These are phyloP conservation scores for Melopsittacus undulatus DNA, from an alignment of 2,797 vertebrate genomes.

Conservation along the genomic window DNA sequence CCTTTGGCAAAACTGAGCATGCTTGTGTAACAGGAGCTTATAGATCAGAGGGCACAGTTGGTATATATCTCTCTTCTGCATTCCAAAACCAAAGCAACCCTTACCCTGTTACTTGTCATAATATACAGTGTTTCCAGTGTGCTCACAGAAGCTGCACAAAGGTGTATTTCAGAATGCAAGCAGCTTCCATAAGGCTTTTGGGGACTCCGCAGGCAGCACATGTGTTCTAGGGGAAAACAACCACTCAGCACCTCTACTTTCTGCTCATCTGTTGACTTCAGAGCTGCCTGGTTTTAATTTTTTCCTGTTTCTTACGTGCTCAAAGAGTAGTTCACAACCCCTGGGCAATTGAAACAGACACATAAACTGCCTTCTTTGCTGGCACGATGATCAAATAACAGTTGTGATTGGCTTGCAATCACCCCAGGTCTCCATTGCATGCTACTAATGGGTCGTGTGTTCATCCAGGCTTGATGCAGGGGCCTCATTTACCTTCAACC, in stretches of 20 bases:
- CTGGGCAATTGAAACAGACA: background rate
- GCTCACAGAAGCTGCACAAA: background rate
- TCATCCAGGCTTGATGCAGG: background rate
- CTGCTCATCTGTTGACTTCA: background rate
- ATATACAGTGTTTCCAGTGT: background rate
- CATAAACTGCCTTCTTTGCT: background rate
- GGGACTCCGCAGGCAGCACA: background rate
- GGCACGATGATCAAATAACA: background rate
- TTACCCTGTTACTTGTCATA: background rate
- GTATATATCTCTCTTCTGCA: background rate
- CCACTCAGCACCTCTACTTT: background rate
- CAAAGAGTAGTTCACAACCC: background rate
- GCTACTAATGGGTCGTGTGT: background rate
- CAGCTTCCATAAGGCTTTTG: background rate
- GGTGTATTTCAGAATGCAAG: background rate
- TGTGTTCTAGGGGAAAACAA: background rate
- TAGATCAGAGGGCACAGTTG: background rate
- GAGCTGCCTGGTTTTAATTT: background rate
- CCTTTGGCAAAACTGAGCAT: accelerated
- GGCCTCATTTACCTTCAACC: background rate
- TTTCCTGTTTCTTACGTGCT: background rate
- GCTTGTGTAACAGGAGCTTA: background rate
- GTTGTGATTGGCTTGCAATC: background rate
- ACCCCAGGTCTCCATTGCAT: background rate
- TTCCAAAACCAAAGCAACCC: background rate